A percentile compares a stretch with the other conserved stretches of the same genome.
Evolutionary conservation across 2,888 invertebrate species (phyloP).

Genomic region (Anthrax anthrax): DNA sequence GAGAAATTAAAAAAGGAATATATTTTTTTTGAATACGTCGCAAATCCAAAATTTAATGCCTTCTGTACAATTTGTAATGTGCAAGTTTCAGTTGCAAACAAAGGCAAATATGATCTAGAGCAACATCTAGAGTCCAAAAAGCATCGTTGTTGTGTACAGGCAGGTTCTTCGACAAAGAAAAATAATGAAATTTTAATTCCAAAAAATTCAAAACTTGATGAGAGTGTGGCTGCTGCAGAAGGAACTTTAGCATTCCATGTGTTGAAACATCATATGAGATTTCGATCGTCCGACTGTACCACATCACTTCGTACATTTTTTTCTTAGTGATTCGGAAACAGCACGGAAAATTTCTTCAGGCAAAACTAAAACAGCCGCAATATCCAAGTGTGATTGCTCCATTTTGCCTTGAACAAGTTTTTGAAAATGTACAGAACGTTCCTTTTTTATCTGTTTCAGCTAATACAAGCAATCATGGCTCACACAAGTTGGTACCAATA

Average conservation of each 20-base stretch:
- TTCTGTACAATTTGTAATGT: background rate
- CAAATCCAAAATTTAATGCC: background rate
- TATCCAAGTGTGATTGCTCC: background rate
- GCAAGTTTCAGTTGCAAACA: background rate
- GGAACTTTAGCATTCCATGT: background rate
- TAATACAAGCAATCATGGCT: background rate
- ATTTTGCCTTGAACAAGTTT: background rate
- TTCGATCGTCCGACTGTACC: background rate
- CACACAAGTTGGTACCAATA: background rate
- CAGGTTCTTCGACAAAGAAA: background rate
- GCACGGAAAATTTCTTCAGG: background rate
- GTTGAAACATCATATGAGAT: background rate
- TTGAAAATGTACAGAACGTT: background rate
- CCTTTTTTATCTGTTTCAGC: background rate
- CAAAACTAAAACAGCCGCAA: too few species aligned
- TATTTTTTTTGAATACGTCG: too few species aligned
- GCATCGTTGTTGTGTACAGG: background rate
- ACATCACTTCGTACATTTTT: background rate
- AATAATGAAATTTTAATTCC: background rate
- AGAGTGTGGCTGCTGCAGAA: background rate
- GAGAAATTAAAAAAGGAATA: too few species aligned
- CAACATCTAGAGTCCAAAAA: background rate
- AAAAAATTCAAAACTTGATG: background rate
- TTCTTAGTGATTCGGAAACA: background rate
- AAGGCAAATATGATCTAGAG: background rate